These are phyloP conservation scores for Tangara arthus DNA, from an alignment of 2,797 vertebrate genomes.

Conservation along the genomic window DNA sequence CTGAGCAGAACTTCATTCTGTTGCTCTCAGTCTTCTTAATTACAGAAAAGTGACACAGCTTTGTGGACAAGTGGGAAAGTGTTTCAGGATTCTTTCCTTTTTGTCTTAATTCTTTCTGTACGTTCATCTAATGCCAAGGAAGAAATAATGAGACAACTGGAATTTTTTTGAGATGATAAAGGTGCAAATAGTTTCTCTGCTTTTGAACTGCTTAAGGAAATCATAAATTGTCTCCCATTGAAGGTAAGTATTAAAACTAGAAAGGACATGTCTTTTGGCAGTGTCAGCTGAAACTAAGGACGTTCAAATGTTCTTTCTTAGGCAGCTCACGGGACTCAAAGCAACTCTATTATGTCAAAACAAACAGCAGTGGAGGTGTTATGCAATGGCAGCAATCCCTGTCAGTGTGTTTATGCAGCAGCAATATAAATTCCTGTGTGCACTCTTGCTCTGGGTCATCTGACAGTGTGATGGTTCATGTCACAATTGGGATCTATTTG, in stretches of 20 bases:
- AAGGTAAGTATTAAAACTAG: slow-evolving; percentile 3
- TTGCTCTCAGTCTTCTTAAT: not conserved
- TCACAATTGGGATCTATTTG: not conserved
- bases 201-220: not conserved
- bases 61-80: not conserved
- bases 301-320: not conserved
- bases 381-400: not conserved
- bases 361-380: not conserved
- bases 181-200: not conserved
- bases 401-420: slow-evolving; percentile 25
- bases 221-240: not conserved
- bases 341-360: not conserved
- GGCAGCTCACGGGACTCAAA: not conserved
- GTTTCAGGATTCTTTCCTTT: not conserved
- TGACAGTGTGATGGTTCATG: not conserved
- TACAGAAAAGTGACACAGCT: not conserved
- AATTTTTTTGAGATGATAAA: not conserved
- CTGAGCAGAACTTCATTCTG: not conserved
- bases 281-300: slow-evolving; percentile 11
- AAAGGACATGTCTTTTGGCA: slow-evolving; percentile 11
- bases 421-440: slow-evolving; percentile 14
- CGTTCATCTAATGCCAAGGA: not conserved
- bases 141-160: not conserved
- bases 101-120: not conserved
- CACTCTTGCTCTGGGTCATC: not conserved